These are phyloP conservation scores for Corythornis vintsioides DNA, from an alignment of 2,113 vertebrate genomes.

Conservation along the genomic window DNA sequence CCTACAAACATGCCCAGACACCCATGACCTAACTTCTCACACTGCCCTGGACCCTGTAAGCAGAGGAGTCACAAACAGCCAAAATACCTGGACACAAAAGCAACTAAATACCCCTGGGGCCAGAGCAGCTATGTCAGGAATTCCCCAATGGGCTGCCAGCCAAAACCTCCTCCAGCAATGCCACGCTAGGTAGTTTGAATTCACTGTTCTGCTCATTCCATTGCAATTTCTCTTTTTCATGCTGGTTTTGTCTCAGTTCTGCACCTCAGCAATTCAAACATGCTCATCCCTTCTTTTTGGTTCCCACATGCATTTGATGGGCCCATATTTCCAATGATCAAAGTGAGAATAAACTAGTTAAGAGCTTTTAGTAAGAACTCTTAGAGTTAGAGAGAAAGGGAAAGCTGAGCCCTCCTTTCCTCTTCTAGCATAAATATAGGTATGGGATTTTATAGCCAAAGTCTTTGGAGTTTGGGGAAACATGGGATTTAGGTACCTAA, in stretches of 20 bases:
- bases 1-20: not conserved
- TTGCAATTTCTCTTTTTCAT: not conserved
- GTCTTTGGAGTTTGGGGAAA: not conserved
- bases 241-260: not conserved
- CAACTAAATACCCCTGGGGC: not conserved
- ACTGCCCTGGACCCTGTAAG: fast-evolving
- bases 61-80: not conserved
- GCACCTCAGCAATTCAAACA: not conserved
- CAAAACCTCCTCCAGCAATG: not conserved
- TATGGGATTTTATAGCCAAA: not conserved
- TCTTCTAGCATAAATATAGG: fast-evolving
- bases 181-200: not conserved
- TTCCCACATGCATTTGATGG: fast-evolving
- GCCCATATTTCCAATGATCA: not conserved
- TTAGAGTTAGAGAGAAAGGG: not conserved
- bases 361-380: not conserved
- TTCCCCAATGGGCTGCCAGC: not conserved
- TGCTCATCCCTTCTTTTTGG: not conserved
- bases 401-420: not conserved
- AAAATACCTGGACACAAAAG: not conserved
- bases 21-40: not conserved
- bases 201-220: not conserved
- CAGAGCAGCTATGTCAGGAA: not conserved
- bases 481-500: not conserved
- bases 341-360: not conserved